phyloP scores from a whole-genome alignment of 2,888 invertebrate genomes.

The Drosophila stalkeri region DNA sequence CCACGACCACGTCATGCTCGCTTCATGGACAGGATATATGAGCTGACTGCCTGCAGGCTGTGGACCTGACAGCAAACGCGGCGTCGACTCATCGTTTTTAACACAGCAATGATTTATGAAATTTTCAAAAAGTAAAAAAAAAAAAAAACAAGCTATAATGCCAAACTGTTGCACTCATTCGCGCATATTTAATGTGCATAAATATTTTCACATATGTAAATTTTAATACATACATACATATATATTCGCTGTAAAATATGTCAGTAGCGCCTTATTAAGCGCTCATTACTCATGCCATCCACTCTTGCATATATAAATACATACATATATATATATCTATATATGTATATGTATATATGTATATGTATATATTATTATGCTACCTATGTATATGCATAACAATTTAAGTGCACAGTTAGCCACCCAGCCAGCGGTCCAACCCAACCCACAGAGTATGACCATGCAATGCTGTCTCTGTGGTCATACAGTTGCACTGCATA shows the following conservation, averaged over 20 bases:
- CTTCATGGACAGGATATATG: constrained; percentile 45
- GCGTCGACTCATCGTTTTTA: constrained; percentile 62
- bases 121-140: constrained; percentile 38
- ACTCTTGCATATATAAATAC: background rate
- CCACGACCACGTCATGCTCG: constrained; percentile 37
- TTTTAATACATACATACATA: constrained; percentile 31
- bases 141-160: constrained; percentile 11
- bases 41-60: constrained; percentile 44
- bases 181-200: constrained; percentile 64
- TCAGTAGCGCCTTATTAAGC: constrained; percentile 65
- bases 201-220: constrained; percentile 61
- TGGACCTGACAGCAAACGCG: constrained; percentile 48
- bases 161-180: constrained; percentile 46
- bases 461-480: constrained; percentile 59
- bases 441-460: constrained; percentile 1
- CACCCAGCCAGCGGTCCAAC: background rate
- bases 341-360: constrained; percentile 7
- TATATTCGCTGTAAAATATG: constrained; percentile 45
- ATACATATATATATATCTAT: background rate
- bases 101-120: constrained; percentile 70
- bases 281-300: constrained; percentile 64
- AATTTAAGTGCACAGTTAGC: constrained; percentile 34
- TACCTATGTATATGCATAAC: constrained; percentile 11
- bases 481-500: constrained; percentile 55
- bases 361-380: background rate